Conservation (phyloP, 2,888 invertebrate species). For the Pyralis farinalis region DNA sequence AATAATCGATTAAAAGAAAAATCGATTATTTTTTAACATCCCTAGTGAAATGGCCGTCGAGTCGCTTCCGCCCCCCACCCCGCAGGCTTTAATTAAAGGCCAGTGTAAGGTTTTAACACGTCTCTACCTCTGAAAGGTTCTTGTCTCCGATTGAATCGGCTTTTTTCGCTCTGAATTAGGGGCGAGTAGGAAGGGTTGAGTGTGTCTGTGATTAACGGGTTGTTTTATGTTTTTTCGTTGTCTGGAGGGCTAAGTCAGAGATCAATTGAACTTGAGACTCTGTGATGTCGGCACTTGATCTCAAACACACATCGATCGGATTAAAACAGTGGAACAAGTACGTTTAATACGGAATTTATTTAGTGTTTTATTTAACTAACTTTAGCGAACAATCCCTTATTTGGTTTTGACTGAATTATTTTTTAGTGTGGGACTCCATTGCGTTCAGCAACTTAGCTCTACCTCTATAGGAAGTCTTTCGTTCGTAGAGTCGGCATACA, state of each 20-base stretch:
- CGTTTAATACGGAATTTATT: no score
- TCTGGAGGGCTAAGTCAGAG: neutral
- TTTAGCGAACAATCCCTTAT: no score
- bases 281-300: neutral
- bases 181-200: neutral
- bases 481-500: no score
- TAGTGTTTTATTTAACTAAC: no score
- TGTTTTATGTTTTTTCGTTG: slow-evolving; percentile 2
- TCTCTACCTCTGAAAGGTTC: slow-evolving; percentile 59
- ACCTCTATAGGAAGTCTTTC: no score
- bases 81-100: slow-evolving; percentile 72
- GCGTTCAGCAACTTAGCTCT: no score
- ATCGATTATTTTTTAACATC: no score
- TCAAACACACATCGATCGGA: neutral
- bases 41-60: slow-evolving; percentile 53
- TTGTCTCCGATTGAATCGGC: slow-evolving; percentile 39
- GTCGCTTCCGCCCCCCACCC: slow-evolving; percentile 37
- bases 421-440: no score
- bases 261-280: neutral
- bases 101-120: slow-evolving; percentile 73
- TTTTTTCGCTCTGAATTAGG: slow-evolving; percentile 41
- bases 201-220: neutral
- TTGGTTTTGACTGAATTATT: no score
- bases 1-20: no score
- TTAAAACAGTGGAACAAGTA: no score